Base-by-base conservation (phyloP, 2,797 vertebrate species). In the Prunella strophiata region DNA sequence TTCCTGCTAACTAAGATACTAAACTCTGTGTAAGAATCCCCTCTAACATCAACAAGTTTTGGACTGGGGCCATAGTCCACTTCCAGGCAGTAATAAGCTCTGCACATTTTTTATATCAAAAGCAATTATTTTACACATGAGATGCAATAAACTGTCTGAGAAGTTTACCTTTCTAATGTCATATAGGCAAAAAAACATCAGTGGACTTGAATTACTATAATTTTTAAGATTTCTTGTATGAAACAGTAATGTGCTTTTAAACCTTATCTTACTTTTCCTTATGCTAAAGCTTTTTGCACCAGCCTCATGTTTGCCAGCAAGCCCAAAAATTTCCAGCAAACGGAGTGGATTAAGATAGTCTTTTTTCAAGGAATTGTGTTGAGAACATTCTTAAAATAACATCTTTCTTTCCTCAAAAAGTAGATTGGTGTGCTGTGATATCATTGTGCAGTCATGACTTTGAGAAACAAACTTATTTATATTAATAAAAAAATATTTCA, bases 401-500 rank as follows among this genome's bases (percentile, higher is more conserved):
- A 76, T 85, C 65, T 88, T 91, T 74, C 57, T 92, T 95, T 52
- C 77, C 82, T 94, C 65, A 63, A 34, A 95, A 94, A 86, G 55
- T 61, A 67, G 62, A 80, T 81, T 83, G 79, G 43, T 83, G 73
- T 88, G 45, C 77, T 91, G 50, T 94, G 96, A 86, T 90, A 94
- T 96, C 93, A 89, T 86, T 93, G 50, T 77, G 71, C 40, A 95
- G 55, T 76, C 88, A 75, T 62, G 55, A 66, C 71, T 72, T 96
- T 86, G 67, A 94, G 84, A 81, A 88, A 74, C 52, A 72, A 85
- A 88, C 52, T 94, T 68, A 93, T 80, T 91, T 83, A 88, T 73
- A 87, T 91, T 92, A 87, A 94, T 94, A 93, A 95, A 96, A 96
- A 96, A 95, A 80, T 89, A 82, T 91, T 97, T 97, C 86, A 81